Evolutionary conservation across 2,888 invertebrate genomes (phyloP).

Genomic region (Dryocosmus kuriphilus): DNA sequence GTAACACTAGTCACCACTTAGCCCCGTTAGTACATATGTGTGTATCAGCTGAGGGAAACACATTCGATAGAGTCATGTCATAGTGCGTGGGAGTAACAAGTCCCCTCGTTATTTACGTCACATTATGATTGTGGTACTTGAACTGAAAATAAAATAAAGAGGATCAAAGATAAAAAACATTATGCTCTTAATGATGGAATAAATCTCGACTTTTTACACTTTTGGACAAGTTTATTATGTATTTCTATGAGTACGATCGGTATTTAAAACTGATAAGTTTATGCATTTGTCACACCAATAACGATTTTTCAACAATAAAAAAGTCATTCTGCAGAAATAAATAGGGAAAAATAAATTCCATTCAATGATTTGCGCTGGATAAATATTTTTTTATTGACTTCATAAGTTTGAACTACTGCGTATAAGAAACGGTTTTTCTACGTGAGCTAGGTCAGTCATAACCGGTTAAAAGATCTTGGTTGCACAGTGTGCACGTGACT

Average conservation of each 20-base stretch:
- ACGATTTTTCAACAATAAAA: neutral
- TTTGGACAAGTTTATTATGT: too few species aligned
- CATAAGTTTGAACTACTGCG: neutral
- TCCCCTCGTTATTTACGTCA: slow-evolving; percentile 13
- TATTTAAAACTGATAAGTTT: too few species aligned
- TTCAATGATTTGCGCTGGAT: too few species aligned
- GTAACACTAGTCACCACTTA: slow-evolving; percentile 62
- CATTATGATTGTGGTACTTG: neutral
- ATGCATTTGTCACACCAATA: too few species aligned
- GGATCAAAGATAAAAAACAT: neutral
- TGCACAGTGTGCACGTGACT: neutral
- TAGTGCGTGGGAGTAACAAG: slow-evolving; percentile 19
- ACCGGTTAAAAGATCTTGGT: neutral
- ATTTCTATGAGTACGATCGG: too few species aligned
- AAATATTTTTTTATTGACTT: neutral
- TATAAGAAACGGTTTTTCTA: neutral
- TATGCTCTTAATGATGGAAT: too few species aligned
- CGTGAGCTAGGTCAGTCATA: neutral
- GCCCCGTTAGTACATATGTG: slow-evolving; percentile 68
- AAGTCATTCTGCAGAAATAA: neutral
- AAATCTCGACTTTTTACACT: too few species aligned
- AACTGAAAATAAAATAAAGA: neutral
- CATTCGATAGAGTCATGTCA: slow-evolving; percentile 40
- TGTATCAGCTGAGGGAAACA: slow-evolving; percentile 72
- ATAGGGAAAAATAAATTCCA: neutral